Evolutionary conservation across 2,113 vertebrate genomes (phyloP), one percentile per base, ranked within the genome.

Genomic region (Dipodomys ordii): DNA sequence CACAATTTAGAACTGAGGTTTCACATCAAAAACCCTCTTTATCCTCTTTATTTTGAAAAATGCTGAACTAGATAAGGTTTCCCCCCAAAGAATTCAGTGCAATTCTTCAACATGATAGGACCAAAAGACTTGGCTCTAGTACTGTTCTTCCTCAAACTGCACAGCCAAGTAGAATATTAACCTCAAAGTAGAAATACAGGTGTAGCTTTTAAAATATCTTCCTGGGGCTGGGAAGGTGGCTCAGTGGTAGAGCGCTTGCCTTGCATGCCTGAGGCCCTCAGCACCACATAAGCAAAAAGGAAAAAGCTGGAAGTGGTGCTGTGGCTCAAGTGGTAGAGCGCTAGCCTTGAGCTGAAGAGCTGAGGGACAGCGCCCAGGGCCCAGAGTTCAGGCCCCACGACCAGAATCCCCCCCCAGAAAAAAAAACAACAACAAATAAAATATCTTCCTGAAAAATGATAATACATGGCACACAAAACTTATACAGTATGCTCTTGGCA

Each of bases 81-180:
- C 89, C 11, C 15, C 76, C n/a, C 30, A 49, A 87, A 76, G 27
- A 80, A 68, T 60, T 86, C 86, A 82, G 23, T 64, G 53, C 73
- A 93, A 84, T 57, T 78, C 8, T 28, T 30, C 68, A 79, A 87
- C 2, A 95, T 3, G n/a, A 67, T 4, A 80, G 6, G 15, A 80
- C 22, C 57, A 91, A 92, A 16, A 96, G 62, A 53, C 35, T 83
- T 79, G 71, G 6, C 35, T 79, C 0, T 64, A 84, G 87, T n/a
- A 82, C 39, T 74, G 16, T 39, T 91, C 39, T 91, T 86, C 35
- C 69, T 86, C 71, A 92, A 90, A 85, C 30, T 79, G 6, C 9
- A 79, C 80, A 82, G 82, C 62, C 39, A 65, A 92, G 20, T 39
- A 96, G 10, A 92, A 85, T 19, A 25, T 15, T 65, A 96, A 74